phyloP scores from a whole-genome alignment of 2,888 invertebrate genomes.

The Dyspetes luteomarginatus region DNA sequence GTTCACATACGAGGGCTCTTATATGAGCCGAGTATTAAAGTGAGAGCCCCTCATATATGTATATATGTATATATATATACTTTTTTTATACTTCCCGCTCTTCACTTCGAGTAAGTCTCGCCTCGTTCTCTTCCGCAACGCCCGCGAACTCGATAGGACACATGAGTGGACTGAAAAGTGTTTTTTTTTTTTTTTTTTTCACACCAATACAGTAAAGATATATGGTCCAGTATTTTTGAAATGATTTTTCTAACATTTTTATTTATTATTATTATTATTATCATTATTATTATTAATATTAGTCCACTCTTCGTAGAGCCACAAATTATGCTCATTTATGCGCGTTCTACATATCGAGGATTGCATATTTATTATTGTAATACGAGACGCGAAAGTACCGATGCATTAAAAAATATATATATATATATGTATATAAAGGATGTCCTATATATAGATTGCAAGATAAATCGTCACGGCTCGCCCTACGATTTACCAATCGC shows the following conservation, averaged over 20 bases:
- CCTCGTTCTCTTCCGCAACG: constrained; percentile 46
- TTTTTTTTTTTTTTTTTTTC: not conserved
- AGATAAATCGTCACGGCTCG: constrained; percentile 21
- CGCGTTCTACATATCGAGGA: constrained; percentile 7
- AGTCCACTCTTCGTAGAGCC: constrained; percentile 27
- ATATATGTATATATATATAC: no score
- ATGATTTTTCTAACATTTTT: no score
- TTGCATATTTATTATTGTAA: constrained; percentile 12
- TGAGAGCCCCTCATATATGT: no score
- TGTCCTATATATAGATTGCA: not conserved
- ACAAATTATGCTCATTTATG: constrained; percentile 35
- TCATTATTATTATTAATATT: not conserved
- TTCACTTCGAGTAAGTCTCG: no score
- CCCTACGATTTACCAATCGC: constrained; percentile 4
- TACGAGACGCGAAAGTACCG: not conserved
- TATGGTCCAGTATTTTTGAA: constrained; percentile 6
- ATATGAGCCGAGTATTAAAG: no score
- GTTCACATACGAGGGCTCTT: no score
- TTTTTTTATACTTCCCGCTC: no score
- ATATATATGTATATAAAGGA: not conserved
- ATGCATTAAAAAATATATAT: not conserved
- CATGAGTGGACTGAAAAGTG: constrained; percentile 4
- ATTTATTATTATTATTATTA: not conserved
- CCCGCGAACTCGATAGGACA: constrained; percentile 33
- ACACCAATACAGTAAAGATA: not conserved